Conservation (phyloP, 2,888 invertebrate species). For the Cheilosia variabilis region DNA sequence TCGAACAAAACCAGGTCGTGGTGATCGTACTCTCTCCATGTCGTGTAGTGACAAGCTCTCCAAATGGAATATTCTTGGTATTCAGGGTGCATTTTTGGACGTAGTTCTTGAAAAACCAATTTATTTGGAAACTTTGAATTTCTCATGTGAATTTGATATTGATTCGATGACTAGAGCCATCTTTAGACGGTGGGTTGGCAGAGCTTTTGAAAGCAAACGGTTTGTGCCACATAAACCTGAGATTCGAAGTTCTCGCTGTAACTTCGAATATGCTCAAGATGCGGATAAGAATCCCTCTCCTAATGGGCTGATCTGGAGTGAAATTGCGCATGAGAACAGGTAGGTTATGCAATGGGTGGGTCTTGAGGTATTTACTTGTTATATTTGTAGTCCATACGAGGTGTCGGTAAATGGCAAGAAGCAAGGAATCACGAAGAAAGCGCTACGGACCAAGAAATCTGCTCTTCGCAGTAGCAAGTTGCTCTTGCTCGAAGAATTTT, state of each 20-base stretch:
- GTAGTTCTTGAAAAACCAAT: constrained; percentile 88
- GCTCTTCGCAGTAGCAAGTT: constrained; percentile 86
- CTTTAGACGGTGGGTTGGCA: constrained; percentile 82
- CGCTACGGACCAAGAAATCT: constrained; percentile 81
- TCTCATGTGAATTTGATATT: constrained; percentile 88
- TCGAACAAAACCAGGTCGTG: constrained; percentile 95
- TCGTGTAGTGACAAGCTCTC: constrained; percentile 98
- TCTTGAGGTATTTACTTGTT: constrained; percentile 75
- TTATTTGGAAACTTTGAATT: constrained; percentile 88
- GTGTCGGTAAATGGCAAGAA: constrained; percentile 91
- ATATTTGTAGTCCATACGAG: constrained; percentile 86
- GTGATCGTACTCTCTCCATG: constrained; percentile 93
- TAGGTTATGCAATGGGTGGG: background rate
- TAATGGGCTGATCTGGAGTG: constrained; percentile 87
- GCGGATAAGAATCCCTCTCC: constrained; percentile 85
- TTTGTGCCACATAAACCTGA: constrained; percentile 78
- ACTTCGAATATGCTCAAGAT: constrained; percentile 84
- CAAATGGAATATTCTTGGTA: constrained; percentile 93
- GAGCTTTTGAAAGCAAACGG: constrained; percentile 55
- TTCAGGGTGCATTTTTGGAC: constrained; percentile 92
- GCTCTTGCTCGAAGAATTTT: constrained; percentile 84
- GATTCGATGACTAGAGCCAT: constrained; percentile 86
- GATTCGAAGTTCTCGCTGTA: constrained; percentile 76
- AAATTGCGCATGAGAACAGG: constrained; percentile 82
- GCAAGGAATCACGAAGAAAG: constrained; percentile 91